These are phyloP conservation scores for Mastomys coucha DNA, from an alignment of 2,113 vertebrate species.

Conservation along the genomic window DNA sequence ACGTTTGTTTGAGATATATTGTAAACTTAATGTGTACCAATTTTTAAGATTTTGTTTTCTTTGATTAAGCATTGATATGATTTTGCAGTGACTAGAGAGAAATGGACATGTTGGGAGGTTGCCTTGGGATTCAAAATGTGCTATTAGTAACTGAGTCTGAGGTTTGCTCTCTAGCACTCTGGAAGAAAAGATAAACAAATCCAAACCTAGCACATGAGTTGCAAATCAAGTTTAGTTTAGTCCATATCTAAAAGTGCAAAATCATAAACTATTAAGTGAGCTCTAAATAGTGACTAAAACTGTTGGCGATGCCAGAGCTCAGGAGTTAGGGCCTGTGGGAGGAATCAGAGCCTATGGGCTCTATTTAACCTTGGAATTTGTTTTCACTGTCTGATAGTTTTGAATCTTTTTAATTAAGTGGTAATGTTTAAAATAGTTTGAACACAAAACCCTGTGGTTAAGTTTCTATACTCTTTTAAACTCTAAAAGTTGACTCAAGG, in stretches of 20 bases:
- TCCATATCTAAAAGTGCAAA: conserved; percentile 7
- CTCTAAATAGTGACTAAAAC: not conserved
- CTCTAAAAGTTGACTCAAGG: not conserved
- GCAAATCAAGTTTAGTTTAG: conserved; percentile 18
- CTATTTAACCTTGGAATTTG: not conserved
- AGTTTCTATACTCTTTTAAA: not conserved
- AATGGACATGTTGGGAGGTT: not conserved
- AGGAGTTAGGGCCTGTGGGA: not conserved
- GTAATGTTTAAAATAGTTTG: conserved; percentile 28
- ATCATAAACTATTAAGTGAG: not conserved
- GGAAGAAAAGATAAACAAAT: not conserved
- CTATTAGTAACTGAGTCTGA: not conserved
- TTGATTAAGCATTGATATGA: not conserved
- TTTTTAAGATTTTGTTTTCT: not conserved
- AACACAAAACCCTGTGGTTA: not conserved
- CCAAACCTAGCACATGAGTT: not conserved
- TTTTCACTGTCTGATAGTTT: not conserved
- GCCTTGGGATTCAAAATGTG: not conserved
- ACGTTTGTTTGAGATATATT: conserved; percentile 7
- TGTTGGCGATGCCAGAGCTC: not conserved
- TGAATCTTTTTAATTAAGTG: not conserved
- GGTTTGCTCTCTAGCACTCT: not conserved
- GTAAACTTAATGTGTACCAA: not conserved
- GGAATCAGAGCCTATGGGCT: not conserved
- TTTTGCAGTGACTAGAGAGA: not conserved